Evolutionary conservation across 35 echinoderm and acorn worm species (phyloP).

Genomic region (Eucidaris tribuloides): DNA sequence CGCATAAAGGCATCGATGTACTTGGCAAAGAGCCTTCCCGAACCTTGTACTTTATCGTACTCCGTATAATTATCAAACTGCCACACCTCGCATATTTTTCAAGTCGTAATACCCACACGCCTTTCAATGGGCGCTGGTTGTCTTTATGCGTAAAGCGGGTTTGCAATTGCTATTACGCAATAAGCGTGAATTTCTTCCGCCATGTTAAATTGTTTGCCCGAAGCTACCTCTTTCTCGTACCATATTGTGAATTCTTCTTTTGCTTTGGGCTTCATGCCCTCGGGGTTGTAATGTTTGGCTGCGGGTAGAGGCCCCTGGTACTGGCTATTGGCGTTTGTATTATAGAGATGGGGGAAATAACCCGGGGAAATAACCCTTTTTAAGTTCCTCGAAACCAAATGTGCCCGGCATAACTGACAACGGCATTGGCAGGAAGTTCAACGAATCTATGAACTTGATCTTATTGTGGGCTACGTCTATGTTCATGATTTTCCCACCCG

Average conservation of each 20-base stretch:
- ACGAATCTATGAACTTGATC: constrained; percentile 16
- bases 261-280: neutral
- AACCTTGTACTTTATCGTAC: too few species aligned
- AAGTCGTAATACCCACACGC: too few species aligned
- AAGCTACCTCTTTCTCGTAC: neutral
- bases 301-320: neutral
- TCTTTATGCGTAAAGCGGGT: too few species aligned
- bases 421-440: constrained; percentile 29
- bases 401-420: neutral
- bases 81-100: too few species aligned
- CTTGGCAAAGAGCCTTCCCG: too few species aligned
- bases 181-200: constrained; percentile 2
- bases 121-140: too few species aligned
- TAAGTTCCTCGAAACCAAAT: constrained; percentile 16
- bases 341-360: constrained; percentile 11
- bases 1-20: too few species aligned
- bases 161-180: too few species aligned
- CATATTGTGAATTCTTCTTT: neutral
- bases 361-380: constrained; percentile 41
- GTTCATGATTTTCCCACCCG: constrained; percentile 30
- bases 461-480: neutral
- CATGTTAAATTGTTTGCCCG: constrained; percentile 1
- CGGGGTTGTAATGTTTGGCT: neutral
- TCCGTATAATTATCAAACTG: too few species aligned
- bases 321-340: neutral